These are phyloP conservation scores for Deroplatys truncata DNA, from an alignment of 2,888 invertebrate genomes.

Conservation along the genomic window DNA sequence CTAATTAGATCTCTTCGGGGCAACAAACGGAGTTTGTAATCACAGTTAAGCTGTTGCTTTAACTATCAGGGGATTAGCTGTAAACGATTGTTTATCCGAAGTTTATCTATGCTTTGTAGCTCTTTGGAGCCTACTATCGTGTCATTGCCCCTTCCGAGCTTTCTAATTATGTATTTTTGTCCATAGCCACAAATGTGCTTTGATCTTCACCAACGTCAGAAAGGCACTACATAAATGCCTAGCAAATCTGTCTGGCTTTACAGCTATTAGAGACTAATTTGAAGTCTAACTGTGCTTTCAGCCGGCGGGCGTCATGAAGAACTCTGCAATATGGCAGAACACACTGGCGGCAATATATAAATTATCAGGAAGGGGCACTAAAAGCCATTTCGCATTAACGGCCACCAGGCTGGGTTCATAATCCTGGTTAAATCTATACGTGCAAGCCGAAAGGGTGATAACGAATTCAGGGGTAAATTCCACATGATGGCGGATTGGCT, in stretches of 20 bases:
- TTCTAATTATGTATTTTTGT: too few relatives aligned
- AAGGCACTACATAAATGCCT: not conserved
- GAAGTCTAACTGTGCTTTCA: not conserved
- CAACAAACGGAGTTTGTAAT: too few relatives aligned
- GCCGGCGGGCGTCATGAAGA: not conserved
- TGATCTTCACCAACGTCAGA: too few relatives aligned
- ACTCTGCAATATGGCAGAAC: not conserved
- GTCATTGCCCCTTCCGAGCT: too few relatives aligned
- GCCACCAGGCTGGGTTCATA: not conserved
- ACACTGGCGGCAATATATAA: not conserved
- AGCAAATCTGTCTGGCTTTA: not conserved
- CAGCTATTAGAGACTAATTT: not conserved
- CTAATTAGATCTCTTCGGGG: too few relatives aligned
- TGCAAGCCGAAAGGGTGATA: not conserved
- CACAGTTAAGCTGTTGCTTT: too few relatives aligned
- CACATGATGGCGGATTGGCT: not conserved
- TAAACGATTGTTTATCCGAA: too few relatives aligned
- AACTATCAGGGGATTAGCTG: too few relatives aligned
- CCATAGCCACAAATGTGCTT: too few relatives aligned
- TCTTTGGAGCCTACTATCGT: too few relatives aligned
- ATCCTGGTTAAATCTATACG: not conserved
- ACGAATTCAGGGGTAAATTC: not conserved
- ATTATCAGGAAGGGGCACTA: not conserved
- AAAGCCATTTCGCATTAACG: not conserved
- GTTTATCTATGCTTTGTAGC: too few relatives aligned